Percentiles rank a stretch among this genome's conserved stretches.
These are phyloP conservation scores for Globicephala melas DNA, from an alignment of 2,113 vertebrate species.

Conservation along the genomic window DNA sequence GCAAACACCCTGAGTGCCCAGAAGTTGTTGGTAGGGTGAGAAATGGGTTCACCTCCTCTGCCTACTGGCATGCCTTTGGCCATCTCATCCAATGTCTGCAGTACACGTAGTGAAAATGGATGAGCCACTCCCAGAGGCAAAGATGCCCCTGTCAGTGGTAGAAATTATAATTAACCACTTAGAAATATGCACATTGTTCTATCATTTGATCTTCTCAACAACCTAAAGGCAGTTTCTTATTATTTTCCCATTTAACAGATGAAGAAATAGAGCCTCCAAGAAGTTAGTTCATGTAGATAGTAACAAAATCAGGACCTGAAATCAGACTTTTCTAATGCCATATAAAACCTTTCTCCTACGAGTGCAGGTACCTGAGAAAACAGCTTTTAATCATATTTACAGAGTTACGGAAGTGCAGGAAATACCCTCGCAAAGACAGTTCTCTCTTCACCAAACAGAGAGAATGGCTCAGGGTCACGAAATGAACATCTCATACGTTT, in stretches of 20 bases:
- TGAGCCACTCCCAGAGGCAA: background rate
- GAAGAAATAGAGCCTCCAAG: background rate
- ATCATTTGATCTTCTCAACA: background rate
- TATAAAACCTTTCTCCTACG: background rate
- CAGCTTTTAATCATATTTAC: background rate
- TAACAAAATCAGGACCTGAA: background rate
- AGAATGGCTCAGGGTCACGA: background rate
- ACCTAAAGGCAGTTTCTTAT: background rate
- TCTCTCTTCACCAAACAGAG: background rate
- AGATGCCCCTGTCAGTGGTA: background rate
- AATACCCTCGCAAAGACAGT: background rate
- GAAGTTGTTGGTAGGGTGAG: background rate
- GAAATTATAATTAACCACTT: background rate
- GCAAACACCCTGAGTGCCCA: background rate
- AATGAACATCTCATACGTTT: background rate
- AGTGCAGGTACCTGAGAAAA: background rate
- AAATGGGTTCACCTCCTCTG: background rate
- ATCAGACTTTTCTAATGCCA: background rate
- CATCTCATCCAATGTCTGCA: background rate
- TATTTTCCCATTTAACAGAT: background rate
- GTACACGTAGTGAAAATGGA: background rate
- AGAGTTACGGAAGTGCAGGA: background rate
- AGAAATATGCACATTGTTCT: background rate
- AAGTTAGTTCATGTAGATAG: background rate
- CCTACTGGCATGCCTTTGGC: background rate